Evolutionary conservation across 1,140 invertebrate species (phyloP).

Genomic region (Rhyzopertha dominica): DNA sequence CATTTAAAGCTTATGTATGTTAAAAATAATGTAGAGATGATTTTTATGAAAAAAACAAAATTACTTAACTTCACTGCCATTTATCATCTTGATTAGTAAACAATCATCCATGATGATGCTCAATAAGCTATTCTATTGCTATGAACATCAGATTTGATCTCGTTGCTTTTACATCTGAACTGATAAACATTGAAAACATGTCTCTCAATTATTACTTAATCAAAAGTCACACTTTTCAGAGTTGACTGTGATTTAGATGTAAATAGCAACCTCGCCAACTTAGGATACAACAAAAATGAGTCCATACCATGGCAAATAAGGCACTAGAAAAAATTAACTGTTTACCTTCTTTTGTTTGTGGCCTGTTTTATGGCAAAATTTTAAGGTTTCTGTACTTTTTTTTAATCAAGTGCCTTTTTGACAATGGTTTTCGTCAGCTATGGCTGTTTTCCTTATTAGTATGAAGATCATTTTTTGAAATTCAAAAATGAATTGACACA

Average conservation of each 20-base stretch:
- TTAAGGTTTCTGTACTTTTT: no score
- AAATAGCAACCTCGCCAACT: conserved; percentile 19
- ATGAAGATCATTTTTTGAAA: no score
- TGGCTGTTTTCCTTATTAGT: no score
- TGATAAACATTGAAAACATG: conserved; percentile 3
- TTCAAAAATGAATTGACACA: no score
- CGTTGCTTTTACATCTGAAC: conserved; percentile 19
- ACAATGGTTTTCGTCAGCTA: no score
- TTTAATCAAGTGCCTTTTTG: no score
- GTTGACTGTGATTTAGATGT: conserved; percentile 18
- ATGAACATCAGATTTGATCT: conserved; percentile 19
- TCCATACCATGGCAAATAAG: no score
- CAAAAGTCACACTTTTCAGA: conserved; percentile 10
- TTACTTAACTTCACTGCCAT: conserved; percentile 26
- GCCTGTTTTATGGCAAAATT: conserved; percentile 4
- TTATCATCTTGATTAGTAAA: conserved; percentile 18
- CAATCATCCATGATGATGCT: conserved; percentile 21
- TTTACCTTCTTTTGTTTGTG: not conserved
- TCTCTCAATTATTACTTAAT: not conserved
- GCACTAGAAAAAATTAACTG: conserved; percentile 11
- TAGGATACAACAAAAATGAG: conserved; percentile 13
- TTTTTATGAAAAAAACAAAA: not conserved
- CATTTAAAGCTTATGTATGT: conserved; percentile 2
- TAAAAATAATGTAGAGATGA: not conserved
- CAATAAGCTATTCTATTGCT: conserved; percentile 16